Conservation (phyloP, 1,140 invertebrate genomes). For the Hyles euphorbiae region DNA sequence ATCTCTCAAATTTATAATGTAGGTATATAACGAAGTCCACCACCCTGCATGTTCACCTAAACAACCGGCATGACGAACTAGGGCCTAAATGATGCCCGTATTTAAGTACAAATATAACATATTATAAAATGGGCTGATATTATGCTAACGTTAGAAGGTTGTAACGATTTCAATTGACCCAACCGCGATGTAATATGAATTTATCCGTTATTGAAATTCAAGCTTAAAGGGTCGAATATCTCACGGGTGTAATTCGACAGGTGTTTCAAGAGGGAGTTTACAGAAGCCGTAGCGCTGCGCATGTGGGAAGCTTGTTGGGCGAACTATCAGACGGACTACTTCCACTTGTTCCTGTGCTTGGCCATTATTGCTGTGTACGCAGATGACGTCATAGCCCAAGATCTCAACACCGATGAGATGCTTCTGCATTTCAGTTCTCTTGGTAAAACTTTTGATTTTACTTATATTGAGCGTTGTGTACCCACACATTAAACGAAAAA, state of each 20-base stretch:
- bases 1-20: no score
- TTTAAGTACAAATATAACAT: no score
- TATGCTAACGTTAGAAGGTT: no score
- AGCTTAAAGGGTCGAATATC: not conserved
- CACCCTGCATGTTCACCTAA: no score
- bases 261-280: slow-evolving; percentile 93
- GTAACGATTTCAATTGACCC: no score
- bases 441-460: slow-evolving; percentile 51
- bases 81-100: no score
- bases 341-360: slow-evolving; percentile 93
- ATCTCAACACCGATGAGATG: slow-evolving; percentile 94
- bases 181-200: no score
- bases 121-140: no score
- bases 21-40: no score
- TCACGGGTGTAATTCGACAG: slow-evolving; percentile 47
- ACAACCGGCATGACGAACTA: no score
- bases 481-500: no score
- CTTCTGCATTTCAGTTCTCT: slow-evolving; percentile 95
- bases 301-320: slow-evolving; percentile 98
- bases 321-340: slow-evolving; percentile 94
- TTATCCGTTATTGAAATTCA: not conserved
- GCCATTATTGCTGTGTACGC: slow-evolving; percentile 95
- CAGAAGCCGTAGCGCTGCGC: slow-evolving; percentile 87
- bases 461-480: not conserved
- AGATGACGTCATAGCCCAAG: slow-evolving; percentile 93